Evolutionary conservation across 2,888 invertebrate species (phyloP).

Genomic region (Coleophora deauratella): DNA sequence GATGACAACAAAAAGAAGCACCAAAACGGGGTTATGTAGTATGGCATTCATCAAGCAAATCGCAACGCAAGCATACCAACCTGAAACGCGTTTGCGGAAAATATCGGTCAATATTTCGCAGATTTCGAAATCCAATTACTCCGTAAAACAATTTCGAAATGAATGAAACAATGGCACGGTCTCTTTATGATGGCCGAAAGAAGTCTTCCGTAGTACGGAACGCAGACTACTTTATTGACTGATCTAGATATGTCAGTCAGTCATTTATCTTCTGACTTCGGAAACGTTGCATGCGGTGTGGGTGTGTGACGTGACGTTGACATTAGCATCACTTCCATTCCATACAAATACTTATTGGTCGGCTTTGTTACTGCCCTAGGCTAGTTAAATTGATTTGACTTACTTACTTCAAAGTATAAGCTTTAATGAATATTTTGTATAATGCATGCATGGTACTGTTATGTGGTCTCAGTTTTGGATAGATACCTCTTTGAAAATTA

Average conservation of each 20-base stretch:
- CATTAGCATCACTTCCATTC: not conserved
- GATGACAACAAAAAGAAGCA: not conserved
- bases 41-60: not conserved
- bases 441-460: too few relatives aligned
- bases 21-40: too few relatives aligned
- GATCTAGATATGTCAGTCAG: constrained; percentile 50
- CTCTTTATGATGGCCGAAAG: constrained; percentile 33
- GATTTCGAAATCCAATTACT: constrained; percentile 25
- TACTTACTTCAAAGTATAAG: too few relatives aligned
- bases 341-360: too few relatives aligned
- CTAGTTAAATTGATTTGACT: too few relatives aligned
- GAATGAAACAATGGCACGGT: constrained; percentile 35
- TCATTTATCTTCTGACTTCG: constrained; percentile 25
- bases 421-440: too few relatives aligned
- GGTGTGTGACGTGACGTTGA: not conserved
- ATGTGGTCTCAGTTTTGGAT: too few relatives aligned
- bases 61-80: not conserved
- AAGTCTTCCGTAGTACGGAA: constrained; percentile 30
- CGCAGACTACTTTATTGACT: constrained; percentile 29
- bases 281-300: constrained; percentile 23
- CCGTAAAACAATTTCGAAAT: constrained; percentile 30
- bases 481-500: too few relatives aligned
- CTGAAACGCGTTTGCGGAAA: constrained; percentile 1
- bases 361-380: too few relatives aligned
- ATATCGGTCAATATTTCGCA: constrained; percentile 13